Evolutionary conservation across 2,888 invertebrate genomes (phyloP), one percentile per base, ranked within the genome.

Genomic region (Helobdella robusta): DNA sequence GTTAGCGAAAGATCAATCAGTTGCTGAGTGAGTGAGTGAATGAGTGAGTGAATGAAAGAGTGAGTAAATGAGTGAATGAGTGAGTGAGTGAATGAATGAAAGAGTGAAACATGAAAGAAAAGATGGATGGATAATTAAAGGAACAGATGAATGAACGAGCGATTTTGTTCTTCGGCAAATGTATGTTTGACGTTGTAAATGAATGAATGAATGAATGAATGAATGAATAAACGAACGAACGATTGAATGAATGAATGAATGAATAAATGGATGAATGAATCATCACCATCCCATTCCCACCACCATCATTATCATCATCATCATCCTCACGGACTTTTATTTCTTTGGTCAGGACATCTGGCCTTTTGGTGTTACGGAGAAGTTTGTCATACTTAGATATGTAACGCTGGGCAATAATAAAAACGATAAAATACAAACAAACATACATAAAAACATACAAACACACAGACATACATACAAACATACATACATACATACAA

Each of bases 1-100:
- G 84, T 84, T 76, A 86, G 83, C 1, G 86, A 86, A 72, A 87
- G 85, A 73, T 88, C 87, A 60, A 88, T 86, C 84, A 89, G 84
- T 70, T 84, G 84, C 87, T 87, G 81, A 25, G 20, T 18, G n/a
- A 50, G 3, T 28, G 25, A 18, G n/a, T 59, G 4, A 23, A 23
- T 6, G 23, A 23, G n/a, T 36, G 25, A 59, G 28, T 30, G 32
- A 32, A 20, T 56, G 28, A 56, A 28, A 23, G 48, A 48, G 48
- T 4, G 48, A 48, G 66, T 50, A 59, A 50, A 64, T 40, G 63
- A 44, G 68, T 52, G 65, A 58, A 64, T 48, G 63, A 50, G 59
- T 48, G 66, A 48, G 66, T 34, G 66, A 52, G 66, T 50, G 63
- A 50, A 66, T 36, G 63, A 54, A 59, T 36, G 63, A 48, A 64